Base-by-base conservation (phyloP, 2,113 vertebrate species). In the Halichoerus grypus region DNA sequence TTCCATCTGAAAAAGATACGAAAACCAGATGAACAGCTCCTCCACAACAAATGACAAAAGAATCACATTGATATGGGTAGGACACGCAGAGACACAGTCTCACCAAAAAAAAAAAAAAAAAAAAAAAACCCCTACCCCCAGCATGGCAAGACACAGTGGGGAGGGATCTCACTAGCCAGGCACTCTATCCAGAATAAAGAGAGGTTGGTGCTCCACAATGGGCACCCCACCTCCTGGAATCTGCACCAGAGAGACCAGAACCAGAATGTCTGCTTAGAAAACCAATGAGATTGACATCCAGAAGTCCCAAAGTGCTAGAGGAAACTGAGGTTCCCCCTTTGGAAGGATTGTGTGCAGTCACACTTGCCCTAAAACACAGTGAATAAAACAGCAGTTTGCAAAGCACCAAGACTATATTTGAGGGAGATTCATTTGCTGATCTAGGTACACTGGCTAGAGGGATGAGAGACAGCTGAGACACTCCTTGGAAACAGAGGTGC, bases 41-140 rank as follows among this genome's bases (percentile, higher is more conserved):
- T 69, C 67, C 18, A 36, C 16, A 74, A 42, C 39, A 74, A 74
- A 74, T 74, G 24, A 74, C 22, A 46, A 46, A 74, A 46, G 36
- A 74, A 74, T 21, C 36, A 72, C 71, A 74, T 3, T 46, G 12
- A 74, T 12, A 42, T 74, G 6, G 39, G 39, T 74, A 74, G 71
- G 36, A 74, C 71, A 42, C n/a, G 36, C 69, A 72, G 71, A 39
- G 36, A 24, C 71, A 74, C 22, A 26, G 71, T 39, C 33, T 36
- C 51, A 36, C 22, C 61, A 63, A 63, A 63, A 28, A 10, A 21
- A 9, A 57, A 28, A 12, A 1, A 21, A 65, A 31, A 31, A 31
- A 3, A 12, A 1, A 21, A 65, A 31, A 31, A 31, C 1, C 8
- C 22, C 51, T 14, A 39, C 13, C 3, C n/a, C 7, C 12, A 18